A percentile compares a stretch with the other conserved stretches of the same genome.
Conservation (phyloP, 2,113 vertebrate genomes). For the Limnothrissa miodon region DNA sequence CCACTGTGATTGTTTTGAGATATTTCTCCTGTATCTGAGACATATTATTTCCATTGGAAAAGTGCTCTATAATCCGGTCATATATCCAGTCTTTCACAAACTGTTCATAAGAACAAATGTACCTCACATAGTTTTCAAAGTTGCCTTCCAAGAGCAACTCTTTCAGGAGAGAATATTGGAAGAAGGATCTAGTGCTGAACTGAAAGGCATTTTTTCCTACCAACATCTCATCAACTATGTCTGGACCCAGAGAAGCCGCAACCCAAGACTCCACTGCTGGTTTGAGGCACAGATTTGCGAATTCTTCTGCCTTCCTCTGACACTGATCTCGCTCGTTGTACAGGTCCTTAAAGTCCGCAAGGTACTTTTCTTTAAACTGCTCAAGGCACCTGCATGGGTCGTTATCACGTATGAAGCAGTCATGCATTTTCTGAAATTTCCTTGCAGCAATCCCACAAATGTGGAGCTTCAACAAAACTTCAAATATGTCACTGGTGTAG, state of each 20-base stretch:
- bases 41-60: not conserved
- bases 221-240: constrained; percentile 39
- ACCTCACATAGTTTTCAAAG: not conserved
- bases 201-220: not conserved
- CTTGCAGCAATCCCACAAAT: constrained; percentile 40
- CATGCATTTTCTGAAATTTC: constrained; percentile 42
- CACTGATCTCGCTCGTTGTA: constrained; percentile 44
- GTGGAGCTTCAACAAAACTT: constrained; percentile 41
- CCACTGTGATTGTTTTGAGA: not conserved
- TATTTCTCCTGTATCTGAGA: constrained; percentile 16
- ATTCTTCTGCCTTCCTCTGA: constrained; percentile 41
- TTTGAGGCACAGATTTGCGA: constrained; percentile 30
- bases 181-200: constrained; percentile 21
- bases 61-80: not conserved
- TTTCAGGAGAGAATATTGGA: constrained; percentile 33
- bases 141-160: constrained; percentile 14
- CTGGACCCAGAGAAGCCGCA: constrained; percentile 19
- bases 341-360: constrained; percentile 41
- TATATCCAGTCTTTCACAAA: constrained; percentile 40
- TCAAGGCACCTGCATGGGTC: constrained; percentile 38
- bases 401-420: constrained; percentile 33
- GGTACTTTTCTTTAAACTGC: constrained; percentile 35
- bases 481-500: constrained; percentile 20
- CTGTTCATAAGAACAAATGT: not conserved
- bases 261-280: constrained; percentile 38